A percentile compares a stretch with the other conserved stretches of the same genome.
Evolutionary conservation across 1,140 invertebrate genomes (phyloP).

Genomic region (Diorhabda sublineata): DNA sequence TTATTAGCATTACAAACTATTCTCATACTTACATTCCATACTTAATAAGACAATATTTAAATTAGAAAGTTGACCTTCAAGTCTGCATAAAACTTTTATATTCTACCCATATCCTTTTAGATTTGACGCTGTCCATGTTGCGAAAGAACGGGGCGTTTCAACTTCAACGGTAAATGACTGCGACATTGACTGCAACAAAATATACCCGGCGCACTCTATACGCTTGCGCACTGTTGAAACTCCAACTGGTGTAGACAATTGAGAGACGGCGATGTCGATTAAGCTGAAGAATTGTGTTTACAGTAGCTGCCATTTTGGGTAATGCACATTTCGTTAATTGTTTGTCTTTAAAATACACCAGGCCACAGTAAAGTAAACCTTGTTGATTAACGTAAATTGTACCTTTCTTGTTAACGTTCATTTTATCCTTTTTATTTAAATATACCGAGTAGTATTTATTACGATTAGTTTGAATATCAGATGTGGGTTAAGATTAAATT

Average conservation of each 20-base stretch:
- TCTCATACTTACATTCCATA: no score
- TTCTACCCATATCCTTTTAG: no score
- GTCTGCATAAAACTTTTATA: no score
- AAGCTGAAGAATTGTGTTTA: constrained; percentile 4
- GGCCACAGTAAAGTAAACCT: no score
- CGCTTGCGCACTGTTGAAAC: neutral
- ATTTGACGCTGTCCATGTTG: neutral
- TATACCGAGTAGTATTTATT: neutral
- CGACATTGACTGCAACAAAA: constrained; percentile 19
- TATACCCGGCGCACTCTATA: neutral
- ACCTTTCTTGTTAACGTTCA: no score
- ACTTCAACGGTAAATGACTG: constrained; percentile 18
- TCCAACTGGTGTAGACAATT: no score
- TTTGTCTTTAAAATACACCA: constrained; percentile 5
- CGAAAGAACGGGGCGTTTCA: constrained; percentile 5
- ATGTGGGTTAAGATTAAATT: neutral
- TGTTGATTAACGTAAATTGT: no score
- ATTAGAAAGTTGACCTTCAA: no score
- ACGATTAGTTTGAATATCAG: neutral
- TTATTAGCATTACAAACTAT: no score
- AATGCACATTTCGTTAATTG: constrained; percentile 28
- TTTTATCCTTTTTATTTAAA: neutral
- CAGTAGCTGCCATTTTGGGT: constrained; percentile 30
- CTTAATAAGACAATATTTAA: no score
- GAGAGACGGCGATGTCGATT: no score